Evolutionary conservation across 2,797 vertebrate genomes (phyloP), one percentile per base, ranked within the genome.

Genomic region (Poeciliopsis paucimaculata): DNA sequence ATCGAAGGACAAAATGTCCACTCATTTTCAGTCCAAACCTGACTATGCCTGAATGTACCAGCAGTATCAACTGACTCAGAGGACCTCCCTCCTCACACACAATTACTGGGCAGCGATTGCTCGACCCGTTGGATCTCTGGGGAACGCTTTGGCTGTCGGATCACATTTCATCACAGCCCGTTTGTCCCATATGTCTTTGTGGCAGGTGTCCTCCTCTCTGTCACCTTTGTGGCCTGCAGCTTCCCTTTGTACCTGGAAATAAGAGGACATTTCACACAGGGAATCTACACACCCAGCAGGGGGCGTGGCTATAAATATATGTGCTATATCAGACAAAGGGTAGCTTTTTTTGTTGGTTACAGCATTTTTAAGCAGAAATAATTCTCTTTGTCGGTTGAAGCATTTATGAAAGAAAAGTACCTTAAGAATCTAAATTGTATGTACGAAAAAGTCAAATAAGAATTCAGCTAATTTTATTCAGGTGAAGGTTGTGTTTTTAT

Each of bases 151-250:
- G 76, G 81, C 86, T 84, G 89, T 93, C 91, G 77, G 84, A 76
- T 89, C 87, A 68, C 78, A 93, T 93, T 85, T 86, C 88, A 18
- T 93, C 91, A 90, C 78, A 47, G 13, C 82, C 83, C 2, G 73
- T 13, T 79, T 70, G 77, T 77, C 82, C 89, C 92, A 91, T 94
- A 92, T 93, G 91, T 60, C 87, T 71, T 76, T 77, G 79, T 80
- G 84, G 90, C 86, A 87, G 88, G 87, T 80, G 84, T 88, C 86
- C 86, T 85, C 84, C 73, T 79, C 85, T 75, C 85, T 47, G 68
- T 86, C 81, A 87, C 87, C 89, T 86, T 64, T 79, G 70, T 71
- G 75, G 78, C 47, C 77, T 41, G 4, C 26, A 31, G 55, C 78
- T 83, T 78, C 55, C 34, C 79, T 49, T 26, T 10, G 0, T 75